Conservation (phyloP, 1,140 invertebrate species). For the Drepana arcuata region DNA sequence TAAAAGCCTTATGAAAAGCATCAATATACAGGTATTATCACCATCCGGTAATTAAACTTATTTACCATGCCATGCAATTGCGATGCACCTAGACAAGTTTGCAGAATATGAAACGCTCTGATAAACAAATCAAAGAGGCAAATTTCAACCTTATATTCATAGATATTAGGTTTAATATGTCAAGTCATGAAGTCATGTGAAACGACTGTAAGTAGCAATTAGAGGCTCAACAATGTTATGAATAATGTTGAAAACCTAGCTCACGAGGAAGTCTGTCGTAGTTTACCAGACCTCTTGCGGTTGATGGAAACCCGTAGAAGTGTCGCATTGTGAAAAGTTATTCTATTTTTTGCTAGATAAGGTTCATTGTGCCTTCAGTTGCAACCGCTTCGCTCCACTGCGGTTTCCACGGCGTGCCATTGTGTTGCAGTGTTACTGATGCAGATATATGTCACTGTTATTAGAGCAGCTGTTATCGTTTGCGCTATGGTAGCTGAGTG, state of each 20-base stretch:
- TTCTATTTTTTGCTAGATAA: slow-evolving; percentile 4
- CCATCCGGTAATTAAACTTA: too few relatives aligned
- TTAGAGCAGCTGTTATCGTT: slow-evolving; percentile 1
- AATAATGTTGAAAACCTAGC: slow-evolving; percentile 18
- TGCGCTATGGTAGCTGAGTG: background rate
- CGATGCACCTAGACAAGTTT: too few relatives aligned
- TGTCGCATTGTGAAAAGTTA: slow-evolving; percentile 9
- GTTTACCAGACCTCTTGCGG: slow-evolving; percentile 15
- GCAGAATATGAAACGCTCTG: too few relatives aligned
- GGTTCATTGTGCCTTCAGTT: slow-evolving; percentile 1
- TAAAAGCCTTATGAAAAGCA: too few relatives aligned
- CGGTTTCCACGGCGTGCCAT: slow-evolving; percentile 34
- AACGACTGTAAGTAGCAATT: slow-evolving; percentile 13
- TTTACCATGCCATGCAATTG: too few relatives aligned
- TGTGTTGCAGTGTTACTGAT: slow-evolving; percentile 30
- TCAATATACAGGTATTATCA: too few relatives aligned
- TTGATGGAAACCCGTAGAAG: slow-evolving; percentile 2
- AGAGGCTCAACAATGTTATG: slow-evolving; percentile 13
- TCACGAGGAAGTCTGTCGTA: slow-evolving; percentile 10
- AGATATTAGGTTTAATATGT: too few relatives aligned
- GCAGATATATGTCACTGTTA: slow-evolving; percentile 31
- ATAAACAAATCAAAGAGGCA: too few relatives aligned
- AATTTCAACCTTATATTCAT: too few relatives aligned
- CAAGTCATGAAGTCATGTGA: too few relatives aligned
- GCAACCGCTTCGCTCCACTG: slow-evolving; percentile 11